A percentile compares a stretch with the other conserved stretches of the same genome.
phyloP scores from a whole-genome alignment of 2,888 invertebrate species.

The Dynastes maya region DNA sequence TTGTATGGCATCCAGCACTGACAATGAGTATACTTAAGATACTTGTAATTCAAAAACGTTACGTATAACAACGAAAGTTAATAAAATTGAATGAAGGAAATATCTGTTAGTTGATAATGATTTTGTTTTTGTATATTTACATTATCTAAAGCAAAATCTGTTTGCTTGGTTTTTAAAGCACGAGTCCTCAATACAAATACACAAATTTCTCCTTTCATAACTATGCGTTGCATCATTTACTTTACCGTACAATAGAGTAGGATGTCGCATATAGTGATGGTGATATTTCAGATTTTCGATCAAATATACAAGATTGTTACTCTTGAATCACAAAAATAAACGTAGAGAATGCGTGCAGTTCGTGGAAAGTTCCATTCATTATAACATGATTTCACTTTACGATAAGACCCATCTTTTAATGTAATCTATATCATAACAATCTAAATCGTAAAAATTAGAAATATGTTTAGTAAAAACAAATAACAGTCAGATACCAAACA shows the following conservation, averaged over 20 bases:
- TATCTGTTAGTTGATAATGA: no score
- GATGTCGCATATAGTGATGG: not conserved
- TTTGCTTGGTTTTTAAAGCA: conserved; percentile 10
- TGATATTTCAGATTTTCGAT: not conserved
- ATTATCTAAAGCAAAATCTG: conserved; percentile 7
- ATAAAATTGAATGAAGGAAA: no score
- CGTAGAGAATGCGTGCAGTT: not conserved
- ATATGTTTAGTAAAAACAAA: conserved; percentile 11
- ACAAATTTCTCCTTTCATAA: conserved; percentile 1
- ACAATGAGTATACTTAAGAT: no score
- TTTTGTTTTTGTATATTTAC: not conserved
- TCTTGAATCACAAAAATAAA: not conserved
- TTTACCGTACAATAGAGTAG: not conserved
- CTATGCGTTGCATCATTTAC: not conserved
- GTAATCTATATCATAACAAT: not conserved
- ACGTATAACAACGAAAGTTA: no score
- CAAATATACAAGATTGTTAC: not conserved
- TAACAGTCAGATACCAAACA: conserved; percentile 19
- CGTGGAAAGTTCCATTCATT: not conserved
- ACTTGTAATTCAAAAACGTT: no score
- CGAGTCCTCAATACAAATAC: conserved; percentile 15
- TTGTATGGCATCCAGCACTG: no score
- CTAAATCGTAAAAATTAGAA: conserved; percentile 7
- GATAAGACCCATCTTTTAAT: not conserved
- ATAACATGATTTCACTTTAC: not conserved